phyloP scores from a whole-genome alignment of 2,888 invertebrate species.

The Cheilosia grossa region DNA sequence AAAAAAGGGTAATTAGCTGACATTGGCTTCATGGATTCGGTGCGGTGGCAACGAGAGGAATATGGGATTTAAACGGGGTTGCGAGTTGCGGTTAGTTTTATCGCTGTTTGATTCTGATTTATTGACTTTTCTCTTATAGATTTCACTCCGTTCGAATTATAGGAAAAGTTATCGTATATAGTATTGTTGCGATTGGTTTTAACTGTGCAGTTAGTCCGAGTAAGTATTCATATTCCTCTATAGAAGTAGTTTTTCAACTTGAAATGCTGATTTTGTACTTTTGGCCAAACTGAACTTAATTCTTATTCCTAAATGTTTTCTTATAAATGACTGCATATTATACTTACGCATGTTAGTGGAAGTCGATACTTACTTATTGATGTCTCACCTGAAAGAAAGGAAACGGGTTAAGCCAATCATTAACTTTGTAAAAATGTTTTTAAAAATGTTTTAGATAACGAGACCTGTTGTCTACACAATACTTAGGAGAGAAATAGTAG shows the following conservation, averaged over 20 bases:
- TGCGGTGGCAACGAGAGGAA: conserved; percentile 30
- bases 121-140: conserved; percentile 54
- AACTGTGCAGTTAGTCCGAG: too few relatives aligned
- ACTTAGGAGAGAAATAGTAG: too few relatives aligned
- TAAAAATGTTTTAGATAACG: too few relatives aligned
- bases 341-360: conserved; percentile 22
- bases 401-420: conserved; percentile 1
- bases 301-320: too few relatives aligned
- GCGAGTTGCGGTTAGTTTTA: conserved; percentile 69
- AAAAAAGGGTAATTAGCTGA: conserved; percentile 73
- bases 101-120: conserved; percentile 73
- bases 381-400: conserved; percentile 80
- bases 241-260: background rate
- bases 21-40: conserved; percentile 61
- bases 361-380: conserved; percentile 82
- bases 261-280: background rate
- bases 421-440: background rate
- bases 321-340: too few relatives aligned
- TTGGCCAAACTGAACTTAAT: background rate
- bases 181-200: conserved; percentile 1
- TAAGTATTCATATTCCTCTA: too few relatives aligned
- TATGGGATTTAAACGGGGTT: conserved; percentile 45
- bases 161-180: conserved; percentile 26
- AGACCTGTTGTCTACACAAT: too few relatives aligned
- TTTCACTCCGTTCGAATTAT: conserved; percentile 34